These are phyloP conservation scores for Therioaphis trifolii DNA, from an alignment of 2,888 invertebrate species.

Conservation along the genomic window DNA sequence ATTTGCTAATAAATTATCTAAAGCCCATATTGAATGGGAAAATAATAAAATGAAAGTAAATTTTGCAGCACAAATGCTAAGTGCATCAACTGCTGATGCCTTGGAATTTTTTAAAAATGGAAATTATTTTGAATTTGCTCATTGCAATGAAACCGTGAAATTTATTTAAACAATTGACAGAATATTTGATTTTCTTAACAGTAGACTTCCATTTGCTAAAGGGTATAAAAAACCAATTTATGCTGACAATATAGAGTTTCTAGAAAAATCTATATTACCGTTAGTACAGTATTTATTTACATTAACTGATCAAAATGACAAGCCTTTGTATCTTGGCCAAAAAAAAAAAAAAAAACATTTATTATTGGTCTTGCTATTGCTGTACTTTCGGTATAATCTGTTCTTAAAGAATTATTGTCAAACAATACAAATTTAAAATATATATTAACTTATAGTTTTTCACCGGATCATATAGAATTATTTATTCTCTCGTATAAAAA, in stretches of 20 bases:
- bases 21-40: background rate
- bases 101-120: background rate
- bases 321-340: constrained; percentile 13
- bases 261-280: constrained; percentile 20
- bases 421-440: background rate
- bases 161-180: background rate
- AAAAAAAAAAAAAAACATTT: constrained; percentile 27
- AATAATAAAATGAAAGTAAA: background rate
- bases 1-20: background rate
- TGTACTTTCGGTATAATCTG: constrained; percentile 15
- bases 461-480: constrained; percentile 27
- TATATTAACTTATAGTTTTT: constrained; percentile 9
- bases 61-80: background rate
- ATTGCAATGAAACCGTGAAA: constrained; percentile 7
- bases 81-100: background rate
- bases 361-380: constrained; percentile 27
- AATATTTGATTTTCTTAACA: constrained; percentile 24
- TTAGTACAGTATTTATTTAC: constrained; percentile 16
- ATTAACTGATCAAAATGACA: no score
- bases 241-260: constrained; percentile 8
- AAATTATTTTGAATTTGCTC: background rate
- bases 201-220: no score
- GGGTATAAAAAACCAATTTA: constrained; percentile 17
- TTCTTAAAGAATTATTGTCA: constrained; percentile 10
- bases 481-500: constrained; percentile 40